Conservation (phyloP, 2,888 invertebrate genomes). For the Lymantria dispar region DNA sequence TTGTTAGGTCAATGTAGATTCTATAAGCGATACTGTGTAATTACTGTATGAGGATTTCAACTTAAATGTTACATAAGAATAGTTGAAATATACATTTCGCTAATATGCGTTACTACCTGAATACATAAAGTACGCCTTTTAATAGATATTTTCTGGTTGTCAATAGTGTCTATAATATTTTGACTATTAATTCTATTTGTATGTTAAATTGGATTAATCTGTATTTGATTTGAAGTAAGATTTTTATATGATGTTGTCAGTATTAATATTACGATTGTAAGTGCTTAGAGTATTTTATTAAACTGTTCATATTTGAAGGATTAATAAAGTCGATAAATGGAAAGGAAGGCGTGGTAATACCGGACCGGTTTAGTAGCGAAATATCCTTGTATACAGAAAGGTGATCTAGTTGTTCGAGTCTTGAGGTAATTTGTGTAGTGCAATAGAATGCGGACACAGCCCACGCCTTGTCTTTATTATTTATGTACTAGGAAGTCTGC, state of each 20-base stretch:
- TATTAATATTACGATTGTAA: conserved; percentile 26
- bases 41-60: conserved; percentile 26
- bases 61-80: conserved; percentile 8
- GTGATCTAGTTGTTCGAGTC: conserved; percentile 67
- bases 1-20: conserved; percentile 33
- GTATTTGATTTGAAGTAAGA: conserved; percentile 26
- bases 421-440: conserved; percentile 48
- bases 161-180: conserved; percentile 13
- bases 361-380: conserved; percentile 58
- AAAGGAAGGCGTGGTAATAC: conserved; percentile 72
- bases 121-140: not conserved
- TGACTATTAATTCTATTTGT: conserved; percentile 23
- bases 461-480: conserved; percentile 54
- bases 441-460: conserved; percentile 75
- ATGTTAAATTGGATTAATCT: conserved; percentile 26
- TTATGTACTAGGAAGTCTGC: conserved; percentile 62
- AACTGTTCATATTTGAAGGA: conserved; percentile 44
- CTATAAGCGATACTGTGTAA: conserved; percentile 33
- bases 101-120: not conserved
- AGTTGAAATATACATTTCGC: conserved; percentile 12
- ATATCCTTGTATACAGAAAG: conserved; percentile 74
- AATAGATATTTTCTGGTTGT: not conserved
- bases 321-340: conserved; percentile 63
- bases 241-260: conserved; percentile 23
- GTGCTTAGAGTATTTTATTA: conserved; percentile 38